These are phyloP conservation scores for Neelides sp. DNA, from an alignment of 1,140 invertebrate species.

Conservation along the genomic window DNA sequence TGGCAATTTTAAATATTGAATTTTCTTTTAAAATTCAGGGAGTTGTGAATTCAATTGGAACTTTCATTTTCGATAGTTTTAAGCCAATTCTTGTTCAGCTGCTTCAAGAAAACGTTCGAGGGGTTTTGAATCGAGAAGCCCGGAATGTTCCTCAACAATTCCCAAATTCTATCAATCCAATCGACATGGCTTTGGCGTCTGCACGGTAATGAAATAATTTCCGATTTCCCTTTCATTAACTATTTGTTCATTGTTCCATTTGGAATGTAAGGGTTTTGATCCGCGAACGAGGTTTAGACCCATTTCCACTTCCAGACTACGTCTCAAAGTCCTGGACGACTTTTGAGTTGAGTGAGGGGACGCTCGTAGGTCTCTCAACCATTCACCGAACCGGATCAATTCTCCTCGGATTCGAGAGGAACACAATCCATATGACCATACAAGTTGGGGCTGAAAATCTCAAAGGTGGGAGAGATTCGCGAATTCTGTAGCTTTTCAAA, in stretches of 20 bases:
- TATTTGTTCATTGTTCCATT: not conserved
- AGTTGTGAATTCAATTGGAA: constrained; percentile 61
- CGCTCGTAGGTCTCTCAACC: constrained; percentile 60
- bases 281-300: constrained; percentile 54
- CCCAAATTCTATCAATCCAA: constrained; percentile 69
- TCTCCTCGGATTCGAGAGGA: constrained; percentile 54
- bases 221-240: not conserved
- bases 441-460: constrained; percentile 65
- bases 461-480: constrained; percentile 39
- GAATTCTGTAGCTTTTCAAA: not conserved
- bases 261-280: constrained; percentile 40
- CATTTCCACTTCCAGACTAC: constrained; percentile 41
- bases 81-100: constrained; percentile 67
- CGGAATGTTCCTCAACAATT: constrained; percentile 52
- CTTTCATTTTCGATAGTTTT: constrained; percentile 68
- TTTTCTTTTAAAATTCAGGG: constrained; percentile 33
- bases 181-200: constrained; percentile 65
- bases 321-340: constrained; percentile 35
- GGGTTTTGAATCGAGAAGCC: constrained; percentile 21
- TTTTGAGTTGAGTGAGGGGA: constrained; percentile 47
- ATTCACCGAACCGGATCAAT: constrained; percentile 69
- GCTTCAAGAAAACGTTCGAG: constrained; percentile 50
- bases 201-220: constrained; percentile 41
- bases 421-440: constrained; percentile 44
- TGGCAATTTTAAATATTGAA: not conserved